phyloP scores from a whole-genome alignment of 2,888 invertebrate species.

The Sphinx pinastri region DNA sequence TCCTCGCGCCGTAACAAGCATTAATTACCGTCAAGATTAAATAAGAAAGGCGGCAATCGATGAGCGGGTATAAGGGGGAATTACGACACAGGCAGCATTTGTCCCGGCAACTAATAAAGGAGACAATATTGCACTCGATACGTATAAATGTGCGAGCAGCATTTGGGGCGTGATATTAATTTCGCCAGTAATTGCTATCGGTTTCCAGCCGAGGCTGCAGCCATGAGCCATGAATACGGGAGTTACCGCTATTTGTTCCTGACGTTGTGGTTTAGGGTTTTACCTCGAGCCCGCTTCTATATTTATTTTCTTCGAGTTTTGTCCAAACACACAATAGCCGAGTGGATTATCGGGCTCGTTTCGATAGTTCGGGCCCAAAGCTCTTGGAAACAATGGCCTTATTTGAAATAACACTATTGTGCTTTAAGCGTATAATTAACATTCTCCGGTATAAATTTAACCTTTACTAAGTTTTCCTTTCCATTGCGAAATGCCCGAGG shows the following conservation, averaged over 20 bases:
- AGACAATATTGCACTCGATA: slow-evolving; percentile 84
- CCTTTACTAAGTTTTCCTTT: slow-evolving; percentile 13
- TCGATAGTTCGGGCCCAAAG: slow-evolving; percentile 62
- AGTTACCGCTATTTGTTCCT: slow-evolving; percentile 83
- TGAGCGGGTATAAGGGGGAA: slow-evolving; percentile 65
- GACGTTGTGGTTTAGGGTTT: slow-evolving; percentile 81
- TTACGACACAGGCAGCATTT: slow-evolving; percentile 76
- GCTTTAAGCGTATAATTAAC: slow-evolving; percentile 51
- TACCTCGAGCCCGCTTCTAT: slow-evolving; percentile 70
- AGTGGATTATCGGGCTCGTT: slow-evolving; percentile 67
- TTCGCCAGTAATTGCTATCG: slow-evolving; percentile 83
- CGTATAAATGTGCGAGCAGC: slow-evolving; percentile 82
- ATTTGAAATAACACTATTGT: slow-evolving; percentile 57
- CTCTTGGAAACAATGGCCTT: slow-evolving; percentile 57
- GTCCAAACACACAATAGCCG: slow-evolving; percentile 70
- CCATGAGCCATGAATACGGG: slow-evolving; percentile 82
- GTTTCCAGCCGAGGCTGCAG: slow-evolving; percentile 78
- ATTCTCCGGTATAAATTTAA: slow-evolving; percentile 22
- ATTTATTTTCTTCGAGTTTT: slow-evolving; percentile 81
- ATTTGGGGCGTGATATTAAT: slow-evolving; percentile 84
- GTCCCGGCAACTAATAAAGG: slow-evolving; percentile 82
- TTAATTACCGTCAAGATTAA: slow-evolving; percentile 79
- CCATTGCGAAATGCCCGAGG: slow-evolving; percentile 19
- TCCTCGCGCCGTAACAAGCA: slow-evolving; percentile 56
- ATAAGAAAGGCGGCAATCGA: slow-evolving; percentile 76